A percentile compares a stretch with the other conserved stretches of the same genome.
phyloP scores from a whole-genome alignment of 2,113 vertebrate species.

The Colius striatus region DNA sequence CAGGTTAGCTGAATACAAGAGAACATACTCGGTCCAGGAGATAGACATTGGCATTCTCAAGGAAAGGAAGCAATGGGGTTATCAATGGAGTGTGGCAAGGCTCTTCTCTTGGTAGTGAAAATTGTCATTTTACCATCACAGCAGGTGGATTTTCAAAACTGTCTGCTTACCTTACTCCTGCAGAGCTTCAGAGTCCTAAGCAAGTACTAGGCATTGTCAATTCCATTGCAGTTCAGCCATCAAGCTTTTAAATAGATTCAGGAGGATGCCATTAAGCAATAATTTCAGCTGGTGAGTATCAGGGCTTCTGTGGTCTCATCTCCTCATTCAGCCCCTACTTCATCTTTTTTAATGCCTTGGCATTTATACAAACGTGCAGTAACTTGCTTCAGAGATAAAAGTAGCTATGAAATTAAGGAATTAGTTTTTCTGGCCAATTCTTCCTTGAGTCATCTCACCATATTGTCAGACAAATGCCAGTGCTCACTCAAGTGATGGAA shows the following conservation, averaged over 20 bases:
- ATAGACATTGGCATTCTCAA: neutral
- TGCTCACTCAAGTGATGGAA: neutral
- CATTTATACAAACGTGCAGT: neutral
- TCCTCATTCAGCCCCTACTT: neutral
- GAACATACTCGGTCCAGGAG: neutral
- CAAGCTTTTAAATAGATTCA: too few species aligned
- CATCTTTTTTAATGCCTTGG: neutral
- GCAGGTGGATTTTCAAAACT: too few species aligned
- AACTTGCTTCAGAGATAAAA: neutral
- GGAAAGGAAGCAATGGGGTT: neutral
- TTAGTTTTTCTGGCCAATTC: neutral
- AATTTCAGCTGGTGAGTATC: neutral
- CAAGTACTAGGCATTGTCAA: too few species aligned
- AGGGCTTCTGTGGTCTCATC: neutral
- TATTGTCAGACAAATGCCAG: slow-evolving; percentile 5
- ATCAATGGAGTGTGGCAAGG: neutral
- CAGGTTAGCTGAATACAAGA: neutral
- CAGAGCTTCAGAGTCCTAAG: too few species aligned
- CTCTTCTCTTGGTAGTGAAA: neutral
- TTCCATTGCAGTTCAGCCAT: too few species aligned
- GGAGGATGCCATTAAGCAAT: neutral
- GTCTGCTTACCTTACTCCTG: too few species aligned
- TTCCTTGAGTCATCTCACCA: slow-evolving; percentile 12
- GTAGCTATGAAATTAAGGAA: neutral
- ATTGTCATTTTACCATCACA: too few species aligned